Evolutionary conservation across 2,797 vertebrate species (phyloP), one percentile per base, ranked within the genome.

Genomic region (Synaphobranchus kaupii): DNA sequence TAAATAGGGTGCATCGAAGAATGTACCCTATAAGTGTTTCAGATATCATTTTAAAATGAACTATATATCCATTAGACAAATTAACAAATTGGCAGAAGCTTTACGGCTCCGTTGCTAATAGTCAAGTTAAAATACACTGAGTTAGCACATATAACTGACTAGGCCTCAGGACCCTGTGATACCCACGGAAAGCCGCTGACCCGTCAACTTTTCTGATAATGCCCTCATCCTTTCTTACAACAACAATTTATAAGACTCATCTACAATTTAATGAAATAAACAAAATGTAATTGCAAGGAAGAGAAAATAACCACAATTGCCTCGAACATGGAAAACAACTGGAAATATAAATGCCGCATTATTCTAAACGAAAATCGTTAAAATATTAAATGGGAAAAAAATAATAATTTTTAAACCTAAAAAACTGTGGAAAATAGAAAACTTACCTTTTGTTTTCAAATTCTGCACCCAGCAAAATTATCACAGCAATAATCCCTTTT

Each of bases 361-460:
- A 47, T 52, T 28, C 9, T 15, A 71, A 87, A 12, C n/a, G 60
- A 68, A 83, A 83, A 68, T 13, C 47, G 71, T 4, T 28, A 68
- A 47, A 87, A 47, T 54, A 44, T 76, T 76, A 76, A 17, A 78
- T 31, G 20, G 39, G 63, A 83, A 66, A n/a, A n/a, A n/a, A n/a
- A n/a, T n/a, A n/a, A n/a, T n/a, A n/a, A n/a, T n/a, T 66, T 7
- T 60, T 66, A 84, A 60, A 39, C 10, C 10, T 22, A 22, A 22
- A 28, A 83, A 81, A 22, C 22, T 22, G 12, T 56, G 83, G 0
- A 84, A 87, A 39, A 44, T 63, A n/a, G 47, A 20, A 86, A 84
- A 63, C 87, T 84, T 56, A 87, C 87, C 87, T 73, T 87, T 25
- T 25, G 9, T 48, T 39, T 22, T 78, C n/a, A 1, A 81, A 50